phyloP scores from a whole-genome alignment of 2,113 vertebrate genomes.

The Falco punctatus region DNA sequence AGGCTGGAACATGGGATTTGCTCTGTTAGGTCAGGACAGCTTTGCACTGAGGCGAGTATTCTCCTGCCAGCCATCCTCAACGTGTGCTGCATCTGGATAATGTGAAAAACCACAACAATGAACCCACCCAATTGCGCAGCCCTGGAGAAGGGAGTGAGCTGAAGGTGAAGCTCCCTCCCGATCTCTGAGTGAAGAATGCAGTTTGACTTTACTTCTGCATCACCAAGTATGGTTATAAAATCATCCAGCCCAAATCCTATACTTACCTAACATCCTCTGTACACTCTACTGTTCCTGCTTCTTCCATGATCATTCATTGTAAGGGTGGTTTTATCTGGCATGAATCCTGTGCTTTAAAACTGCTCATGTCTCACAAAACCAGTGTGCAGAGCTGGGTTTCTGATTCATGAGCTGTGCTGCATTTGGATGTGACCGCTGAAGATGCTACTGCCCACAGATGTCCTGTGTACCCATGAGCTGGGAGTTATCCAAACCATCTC shows the following conservation, averaged over 20 bases:
- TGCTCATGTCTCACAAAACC: background rate
- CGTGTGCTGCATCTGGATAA: background rate
- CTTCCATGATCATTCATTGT: background rate
- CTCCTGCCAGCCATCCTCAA: conserved; percentile 21
- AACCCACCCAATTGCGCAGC: background rate
- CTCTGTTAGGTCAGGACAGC: background rate
- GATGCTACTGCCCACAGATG: background rate
- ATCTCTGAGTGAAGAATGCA: background rate
- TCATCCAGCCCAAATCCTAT: background rate
- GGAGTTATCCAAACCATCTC: background rate
- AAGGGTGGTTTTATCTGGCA: background rate
- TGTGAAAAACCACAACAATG: conserved; percentile 12
- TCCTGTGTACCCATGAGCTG: background rate
- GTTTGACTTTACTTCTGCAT: background rate
- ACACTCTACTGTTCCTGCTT: background rate
- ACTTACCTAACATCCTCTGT: background rate
- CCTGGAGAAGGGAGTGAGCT: background rate
- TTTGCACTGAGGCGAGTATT: background rate
- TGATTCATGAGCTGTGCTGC: background rate
- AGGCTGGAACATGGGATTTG: conserved; percentile 23
- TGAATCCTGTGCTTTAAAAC: background rate
- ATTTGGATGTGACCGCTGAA: background rate
- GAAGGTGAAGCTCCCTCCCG: background rate
- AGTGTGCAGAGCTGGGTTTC: background rate
- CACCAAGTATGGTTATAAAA: background rate